Percentiles rank a stretch among this genome's conserved stretches.
These are phyloP conservation scores for Drosophila macrospina DNA, from an alignment of 2,888 invertebrate genomes.

Conservation along the genomic window DNA sequence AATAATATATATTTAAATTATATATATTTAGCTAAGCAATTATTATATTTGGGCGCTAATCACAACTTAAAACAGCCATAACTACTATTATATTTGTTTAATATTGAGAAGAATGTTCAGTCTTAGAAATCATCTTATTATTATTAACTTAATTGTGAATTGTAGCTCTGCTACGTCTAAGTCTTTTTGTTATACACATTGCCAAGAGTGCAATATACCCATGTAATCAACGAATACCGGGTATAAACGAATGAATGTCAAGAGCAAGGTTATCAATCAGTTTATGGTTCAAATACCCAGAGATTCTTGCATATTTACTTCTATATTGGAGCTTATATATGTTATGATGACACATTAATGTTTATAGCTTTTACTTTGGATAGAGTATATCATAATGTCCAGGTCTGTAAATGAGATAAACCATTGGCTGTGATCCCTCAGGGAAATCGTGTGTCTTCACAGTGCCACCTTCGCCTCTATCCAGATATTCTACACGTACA, in stretches of 20 bases:
- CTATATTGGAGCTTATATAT: not conserved
- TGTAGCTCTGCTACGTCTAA: no score
- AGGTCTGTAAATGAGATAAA: slow-evolving; percentile 97
- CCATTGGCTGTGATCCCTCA: slow-evolving; percentile 91
- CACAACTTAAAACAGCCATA: no score
- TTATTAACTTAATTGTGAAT: no score
- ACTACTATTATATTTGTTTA: no score
- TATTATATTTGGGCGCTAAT: no score
- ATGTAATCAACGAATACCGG: no score
- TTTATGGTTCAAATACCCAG: not conserved
- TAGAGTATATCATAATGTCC: slow-evolving; percentile 99
- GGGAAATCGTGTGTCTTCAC: slow-evolving; percentile 96
- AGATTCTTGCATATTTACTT: not conserved
- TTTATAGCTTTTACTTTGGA: slow-evolving; percentile 85
- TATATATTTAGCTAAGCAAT: no score
- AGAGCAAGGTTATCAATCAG: slow-evolving; percentile 26
- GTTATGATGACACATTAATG: no score
- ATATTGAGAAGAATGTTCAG: no score
- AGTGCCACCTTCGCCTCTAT: slow-evolving; percentile 93
- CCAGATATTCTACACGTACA: slow-evolving; percentile 98
- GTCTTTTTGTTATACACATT: not conserved
- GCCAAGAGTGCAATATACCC: not conserved
- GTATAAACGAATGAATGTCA: not conserved
- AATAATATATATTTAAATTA: no score
- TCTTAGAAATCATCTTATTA: no score